Evolutionary conservation across 2,797 vertebrate species (phyloP).

Genomic region (Ctenochaetus hawaiiensis): DNA sequence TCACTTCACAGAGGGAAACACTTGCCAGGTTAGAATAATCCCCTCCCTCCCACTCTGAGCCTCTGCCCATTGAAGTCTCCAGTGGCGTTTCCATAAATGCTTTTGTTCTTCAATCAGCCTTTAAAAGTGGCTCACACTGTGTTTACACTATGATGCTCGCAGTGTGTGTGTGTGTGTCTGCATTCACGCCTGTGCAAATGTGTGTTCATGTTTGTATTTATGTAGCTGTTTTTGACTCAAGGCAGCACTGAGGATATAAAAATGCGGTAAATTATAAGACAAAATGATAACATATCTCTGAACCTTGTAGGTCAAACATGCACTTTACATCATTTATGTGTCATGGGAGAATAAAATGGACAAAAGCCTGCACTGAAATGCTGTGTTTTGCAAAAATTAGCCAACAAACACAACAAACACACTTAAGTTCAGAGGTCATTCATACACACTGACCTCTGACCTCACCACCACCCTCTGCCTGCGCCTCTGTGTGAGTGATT

Average conservation of each 20-base stretch:
- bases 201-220: conserved; percentile 28
- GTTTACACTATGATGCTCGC: conserved; percentile 16
- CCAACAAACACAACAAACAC: conserved; percentile 4
- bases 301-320: conserved; percentile 49
- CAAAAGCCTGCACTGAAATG: not conserved
- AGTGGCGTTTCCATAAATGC: conserved; percentile 41
- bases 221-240: conserved; percentile 5
- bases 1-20: conserved; percentile 44
- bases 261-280: conserved; percentile 26
- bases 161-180: not conserved
- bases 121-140: conserved; percentile 38
- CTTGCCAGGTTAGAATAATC: conserved; percentile 53
- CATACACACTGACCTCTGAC: conserved; percentile 35
- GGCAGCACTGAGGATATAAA: conserved; percentile 26
- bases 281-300: conserved; percentile 54
- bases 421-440: not conserved
- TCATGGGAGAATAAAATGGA: not conserved
- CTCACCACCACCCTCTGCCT: conserved; percentile 2
- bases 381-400: too few relatives aligned
- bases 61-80: conserved; percentile 19
- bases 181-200: conserved; percentile 11
- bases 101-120: conserved; percentile 65
- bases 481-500: conserved; percentile 11
- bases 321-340: conserved; percentile 35
- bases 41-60: conserved; percentile 14